Conservation (phyloP, 2,888 invertebrate species). For the Epicampocera succincta region DNA sequence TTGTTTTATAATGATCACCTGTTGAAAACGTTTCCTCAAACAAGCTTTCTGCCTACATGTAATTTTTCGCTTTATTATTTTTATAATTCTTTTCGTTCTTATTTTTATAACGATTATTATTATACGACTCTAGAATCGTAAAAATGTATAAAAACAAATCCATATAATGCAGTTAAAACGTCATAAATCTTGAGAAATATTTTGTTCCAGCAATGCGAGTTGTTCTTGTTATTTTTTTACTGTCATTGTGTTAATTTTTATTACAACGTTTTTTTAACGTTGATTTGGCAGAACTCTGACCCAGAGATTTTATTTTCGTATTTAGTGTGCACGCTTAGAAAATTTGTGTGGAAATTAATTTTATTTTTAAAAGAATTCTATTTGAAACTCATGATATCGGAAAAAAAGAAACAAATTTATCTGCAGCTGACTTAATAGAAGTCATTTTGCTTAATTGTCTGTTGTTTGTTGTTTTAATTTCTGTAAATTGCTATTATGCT, state of each 20-base stretch:
- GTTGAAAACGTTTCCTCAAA: slow-evolving; percentile 39
- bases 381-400: neutral
- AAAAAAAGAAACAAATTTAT: no score
- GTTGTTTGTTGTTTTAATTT: no score
- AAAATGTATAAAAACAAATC: slow-evolving; percentile 39
- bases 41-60: neutral
- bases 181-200: slow-evolving; percentile 55
- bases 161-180: slow-evolving; percentile 55
- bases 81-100: neutral
- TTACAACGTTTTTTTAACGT: slow-evolving; percentile 11
- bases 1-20: slow-evolving; percentile 59
- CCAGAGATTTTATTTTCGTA: neutral
- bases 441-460: no score
- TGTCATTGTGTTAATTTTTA: slow-evolving; percentile 1
- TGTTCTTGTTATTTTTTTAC: neutral
- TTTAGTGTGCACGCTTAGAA: neutral
- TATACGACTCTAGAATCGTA: slow-evolving; percentile 44
- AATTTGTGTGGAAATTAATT: slow-evolving; percentile 5
- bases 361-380: neutral
- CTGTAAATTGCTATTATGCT: no score
- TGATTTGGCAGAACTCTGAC: slow-evolving; percentile 20
- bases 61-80: slow-evolving; percentile 1
- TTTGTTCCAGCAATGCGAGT: neutral
- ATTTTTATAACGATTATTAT: slow-evolving; percentile 40
- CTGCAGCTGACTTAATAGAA: no score